These are phyloP conservation scores for Piezodorus guildinii DNA, from an alignment of 1,140 invertebrate species.

Conservation along the genomic window DNA sequence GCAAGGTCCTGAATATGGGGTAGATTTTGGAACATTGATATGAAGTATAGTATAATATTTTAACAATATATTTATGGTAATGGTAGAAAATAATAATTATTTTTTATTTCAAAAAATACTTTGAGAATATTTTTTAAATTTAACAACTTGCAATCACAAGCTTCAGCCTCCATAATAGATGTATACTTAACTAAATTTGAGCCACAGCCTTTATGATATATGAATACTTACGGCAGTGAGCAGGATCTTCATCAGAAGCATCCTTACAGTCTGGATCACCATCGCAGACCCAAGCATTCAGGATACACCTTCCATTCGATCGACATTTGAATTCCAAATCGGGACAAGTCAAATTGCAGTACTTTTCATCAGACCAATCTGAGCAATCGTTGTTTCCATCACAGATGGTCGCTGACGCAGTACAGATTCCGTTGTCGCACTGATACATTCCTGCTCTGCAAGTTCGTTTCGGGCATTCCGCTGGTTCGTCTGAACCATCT, in stretches of 20 bases:
- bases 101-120: no score
- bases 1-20: no score
- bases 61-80: no score
- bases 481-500: conserved; percentile 85
- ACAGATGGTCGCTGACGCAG: conserved; percentile 81
- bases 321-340: conserved; percentile 89
- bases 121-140: no score
- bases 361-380: conserved; percentile 67
- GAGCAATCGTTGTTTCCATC: conserved; percentile 85
- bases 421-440: conserved; percentile 86
- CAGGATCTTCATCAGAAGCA: conserved; percentile 81
- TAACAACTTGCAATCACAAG: no score
- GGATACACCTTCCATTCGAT: conserved; percentile 80
- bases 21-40: no score
- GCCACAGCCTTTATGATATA: no score
- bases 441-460: conserved; percentile 85
- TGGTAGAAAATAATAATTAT: no score
- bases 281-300: conserved; percentile 91
- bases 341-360: conserved; percentile 69
- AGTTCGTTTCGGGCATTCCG: conserved; percentile 60
- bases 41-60: no score
- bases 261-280: conserved; percentile 91
- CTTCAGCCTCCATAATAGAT: no score
- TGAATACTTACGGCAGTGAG: conserved; percentile 59
- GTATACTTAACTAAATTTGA: no score